These are phyloP conservation scores for Athene cunicularia DNA, from an alignment of 2,113 vertebrate species.

Conservation along the genomic window DNA sequence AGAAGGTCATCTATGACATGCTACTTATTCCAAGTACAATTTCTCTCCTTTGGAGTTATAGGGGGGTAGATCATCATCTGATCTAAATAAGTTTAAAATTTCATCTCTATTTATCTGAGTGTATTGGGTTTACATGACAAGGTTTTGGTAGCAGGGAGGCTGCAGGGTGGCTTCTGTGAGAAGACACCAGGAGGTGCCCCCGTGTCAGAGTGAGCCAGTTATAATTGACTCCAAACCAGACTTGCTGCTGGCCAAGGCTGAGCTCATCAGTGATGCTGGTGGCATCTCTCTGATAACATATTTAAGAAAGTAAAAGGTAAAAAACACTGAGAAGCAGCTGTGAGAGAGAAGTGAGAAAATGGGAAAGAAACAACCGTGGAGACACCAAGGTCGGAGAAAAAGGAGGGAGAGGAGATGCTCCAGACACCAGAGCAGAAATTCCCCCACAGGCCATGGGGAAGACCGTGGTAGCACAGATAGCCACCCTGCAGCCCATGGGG, in stretches of 20 bases:
- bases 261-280: background rate
- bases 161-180: background rate
- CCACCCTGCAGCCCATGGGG: background rate
- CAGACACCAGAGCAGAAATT: background rate
- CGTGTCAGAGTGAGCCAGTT: background rate
- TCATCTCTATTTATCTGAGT: background rate
- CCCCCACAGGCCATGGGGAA: background rate
- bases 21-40: background rate
- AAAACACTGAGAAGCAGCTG: background rate
- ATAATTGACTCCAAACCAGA: background rate
- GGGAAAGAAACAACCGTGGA: background rate
- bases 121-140: background rate
- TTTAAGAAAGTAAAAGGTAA: background rate
- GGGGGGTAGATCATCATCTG: background rate
- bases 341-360: background rate
- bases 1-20: accelerated
- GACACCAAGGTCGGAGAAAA: background rate
- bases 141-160: background rate
- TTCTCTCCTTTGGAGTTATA: background rate
- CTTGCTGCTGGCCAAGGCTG: background rate
- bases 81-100: background rate
- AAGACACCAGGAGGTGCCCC: background rate
- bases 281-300: background rate
- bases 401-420: background rate
- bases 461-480: no score